Evolutionary conservation across 1,140 invertebrate genomes (phyloP).

Genomic region (Hycleus cichorii): DNA sequence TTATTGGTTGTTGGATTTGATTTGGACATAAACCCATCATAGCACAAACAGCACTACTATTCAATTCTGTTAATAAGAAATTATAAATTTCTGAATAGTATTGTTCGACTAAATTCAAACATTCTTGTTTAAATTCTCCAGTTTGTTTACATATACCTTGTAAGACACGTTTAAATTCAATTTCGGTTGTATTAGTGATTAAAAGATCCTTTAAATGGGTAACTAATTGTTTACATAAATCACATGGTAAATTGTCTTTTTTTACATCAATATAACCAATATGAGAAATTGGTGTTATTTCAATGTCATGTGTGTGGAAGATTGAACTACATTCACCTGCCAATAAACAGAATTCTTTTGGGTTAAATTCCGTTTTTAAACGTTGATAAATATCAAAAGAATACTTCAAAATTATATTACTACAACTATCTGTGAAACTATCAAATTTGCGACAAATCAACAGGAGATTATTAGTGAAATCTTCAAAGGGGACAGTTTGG

Average conservation of each 20-base stretch:
- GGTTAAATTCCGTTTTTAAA: constrained; percentile 54
- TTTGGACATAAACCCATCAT: constrained; percentile 62
- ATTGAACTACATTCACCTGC: constrained; percentile 59
- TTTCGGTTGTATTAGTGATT: constrained; percentile 76
- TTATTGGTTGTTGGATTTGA: constrained; percentile 37
- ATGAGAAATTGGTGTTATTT: constrained; percentile 49
- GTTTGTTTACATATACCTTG: constrained; percentile 74
- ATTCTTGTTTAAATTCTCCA: constrained; percentile 57
- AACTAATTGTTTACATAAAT: constrained; percentile 76
- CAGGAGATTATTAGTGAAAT: no score
- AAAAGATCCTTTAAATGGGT: constrained; percentile 69
- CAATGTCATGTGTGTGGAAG: constrained; percentile 59
- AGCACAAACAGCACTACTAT: constrained; percentile 60
- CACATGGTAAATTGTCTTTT: constrained; percentile 68
- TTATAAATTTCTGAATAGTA: constrained; percentile 69
- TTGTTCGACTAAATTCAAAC: constrained; percentile 63
- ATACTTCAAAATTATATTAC: constrained; percentile 60
- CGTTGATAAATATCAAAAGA: constrained; percentile 60
- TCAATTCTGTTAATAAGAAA: constrained; percentile 59
- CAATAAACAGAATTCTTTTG: constrained; percentile 62
- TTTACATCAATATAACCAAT: constrained; percentile 40
- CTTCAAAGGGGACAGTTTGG: no score
- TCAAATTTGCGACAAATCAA: constrained; percentile 59
- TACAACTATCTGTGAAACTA: constrained; percentile 70
- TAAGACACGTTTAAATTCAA: constrained; percentile 70